phyloP scores from a whole-genome alignment of 2,797 vertebrate species.

The Anniella stebbinsi region DNA sequence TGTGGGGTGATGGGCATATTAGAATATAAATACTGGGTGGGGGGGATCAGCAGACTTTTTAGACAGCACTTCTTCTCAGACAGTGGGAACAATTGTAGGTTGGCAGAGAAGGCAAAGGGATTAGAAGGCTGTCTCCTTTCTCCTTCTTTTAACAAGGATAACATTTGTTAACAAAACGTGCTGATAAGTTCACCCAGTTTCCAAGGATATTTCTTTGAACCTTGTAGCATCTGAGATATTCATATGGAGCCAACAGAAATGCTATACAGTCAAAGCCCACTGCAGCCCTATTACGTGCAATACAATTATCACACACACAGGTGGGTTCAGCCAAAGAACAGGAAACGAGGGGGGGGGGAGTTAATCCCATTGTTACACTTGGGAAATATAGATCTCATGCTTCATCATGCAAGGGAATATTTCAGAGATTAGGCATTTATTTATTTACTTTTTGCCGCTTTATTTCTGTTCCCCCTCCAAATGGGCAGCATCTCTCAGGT shows the following conservation, averaged over 20 bases:
- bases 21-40: conserved; percentile 34
- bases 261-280: conserved; percentile 47
- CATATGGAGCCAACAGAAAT: conserved; percentile 60
- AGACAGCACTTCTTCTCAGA: conserved; percentile 22
- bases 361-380: conserved; percentile 29
- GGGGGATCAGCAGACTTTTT: conserved; percentile 29
- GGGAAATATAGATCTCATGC: not conserved
- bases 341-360: not conserved
- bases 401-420: conserved; percentile 23
- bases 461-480: conserved; percentile 16
- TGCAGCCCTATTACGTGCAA: conserved; percentile 31
- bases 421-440: not conserved
- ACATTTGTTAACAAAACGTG: conserved; percentile 58
- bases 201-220: conserved; percentile 66
- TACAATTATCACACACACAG: conserved; percentile 50
- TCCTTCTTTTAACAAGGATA: conserved; percentile 58
- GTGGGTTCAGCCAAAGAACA: conserved; percentile 42
- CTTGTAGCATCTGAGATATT: conserved; percentile 56
- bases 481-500: not conserved
- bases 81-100: conserved; percentile 51
- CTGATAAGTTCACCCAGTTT: conserved; percentile 49
- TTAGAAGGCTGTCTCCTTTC: conserved; percentile 55
- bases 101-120: conserved; percentile 48
- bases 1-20: not conserved
- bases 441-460: conserved; percentile 31